Evolutionary conservation across 2,888 invertebrate species (phyloP).

Genomic region (Caenorhabditis sp.): DNA sequence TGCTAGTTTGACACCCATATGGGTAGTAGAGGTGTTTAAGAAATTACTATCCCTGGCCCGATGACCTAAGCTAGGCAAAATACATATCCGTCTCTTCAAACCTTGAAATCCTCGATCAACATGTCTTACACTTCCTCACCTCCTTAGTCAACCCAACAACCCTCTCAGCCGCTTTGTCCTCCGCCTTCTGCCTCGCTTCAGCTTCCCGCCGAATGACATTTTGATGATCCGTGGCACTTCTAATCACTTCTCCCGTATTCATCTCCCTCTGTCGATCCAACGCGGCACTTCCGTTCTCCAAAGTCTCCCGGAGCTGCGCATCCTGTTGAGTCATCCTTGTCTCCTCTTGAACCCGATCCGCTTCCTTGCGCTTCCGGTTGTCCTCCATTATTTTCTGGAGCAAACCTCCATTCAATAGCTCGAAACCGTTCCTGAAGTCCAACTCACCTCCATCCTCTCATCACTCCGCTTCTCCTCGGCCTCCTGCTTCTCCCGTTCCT

Average conservation of each 20-base stretch:
- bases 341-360: background rate
- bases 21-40: too few relatives aligned
- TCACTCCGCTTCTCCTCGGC: too few relatives aligned
- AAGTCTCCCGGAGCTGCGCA: background rate
- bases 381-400: background rate
- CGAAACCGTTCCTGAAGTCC: too few relatives aligned
- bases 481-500: too few relatives aligned
- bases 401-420: too few relatives aligned
- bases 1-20: too few relatives aligned
- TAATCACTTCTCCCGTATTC: background rate
- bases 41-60: too few relatives aligned
- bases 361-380: background rate
- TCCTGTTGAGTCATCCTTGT: background rate
- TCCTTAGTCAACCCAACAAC: background rate
- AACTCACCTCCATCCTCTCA: too few relatives aligned
- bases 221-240: background rate
- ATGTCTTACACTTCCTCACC: too few relatives aligned
- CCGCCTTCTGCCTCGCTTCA: background rate
- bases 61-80: too few relatives aligned
- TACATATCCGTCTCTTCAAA: too few relatives aligned
- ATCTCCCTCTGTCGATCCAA: background rate
- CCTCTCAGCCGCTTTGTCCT: conserved; percentile 1
- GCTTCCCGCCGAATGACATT: background rate
- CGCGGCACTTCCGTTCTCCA: background rate
- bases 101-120: too few relatives aligned